Conservation (phyloP, 2,888 invertebrate genomes). For the Stramonita haemastoma region DNA sequence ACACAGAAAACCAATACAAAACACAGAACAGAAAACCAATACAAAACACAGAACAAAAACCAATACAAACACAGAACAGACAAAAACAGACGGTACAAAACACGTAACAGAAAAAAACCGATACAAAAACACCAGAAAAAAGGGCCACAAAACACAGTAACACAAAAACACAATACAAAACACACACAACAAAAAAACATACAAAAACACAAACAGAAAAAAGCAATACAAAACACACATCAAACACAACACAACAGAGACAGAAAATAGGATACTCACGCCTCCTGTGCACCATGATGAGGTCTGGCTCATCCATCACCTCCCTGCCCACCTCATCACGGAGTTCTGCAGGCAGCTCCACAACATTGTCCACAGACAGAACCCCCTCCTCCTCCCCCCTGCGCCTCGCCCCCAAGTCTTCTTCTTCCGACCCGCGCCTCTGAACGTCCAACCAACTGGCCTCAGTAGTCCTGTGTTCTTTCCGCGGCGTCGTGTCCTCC, state of each 20-base stretch:
- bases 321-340: background rate
- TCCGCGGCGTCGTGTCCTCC: background rate
- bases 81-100: too few species aligned
- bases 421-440: background rate
- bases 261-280: background rate
- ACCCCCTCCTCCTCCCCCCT: background rate
- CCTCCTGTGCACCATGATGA: background rate
- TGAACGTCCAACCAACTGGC: background rate
- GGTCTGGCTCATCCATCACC: background rate
- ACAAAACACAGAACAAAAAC: too few species aligned
- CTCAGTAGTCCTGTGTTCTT: background rate
- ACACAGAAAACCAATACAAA: too few species aligned
- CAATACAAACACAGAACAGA: too few species aligned
- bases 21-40: too few species aligned
- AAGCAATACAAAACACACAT: background rate
- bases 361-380: background rate
- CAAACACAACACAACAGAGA: background rate
- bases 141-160: too few species aligned
- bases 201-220: background rate
- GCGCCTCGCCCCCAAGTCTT: background rate
- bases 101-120: too few species aligned
- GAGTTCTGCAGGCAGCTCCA: background rate
- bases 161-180: too few species aligned
- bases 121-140: too few species aligned
- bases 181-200: background rate